Base-by-base conservation (phyloP, 2,113 vertebrate genomes). In the Bufo gargarizans region DNA sequence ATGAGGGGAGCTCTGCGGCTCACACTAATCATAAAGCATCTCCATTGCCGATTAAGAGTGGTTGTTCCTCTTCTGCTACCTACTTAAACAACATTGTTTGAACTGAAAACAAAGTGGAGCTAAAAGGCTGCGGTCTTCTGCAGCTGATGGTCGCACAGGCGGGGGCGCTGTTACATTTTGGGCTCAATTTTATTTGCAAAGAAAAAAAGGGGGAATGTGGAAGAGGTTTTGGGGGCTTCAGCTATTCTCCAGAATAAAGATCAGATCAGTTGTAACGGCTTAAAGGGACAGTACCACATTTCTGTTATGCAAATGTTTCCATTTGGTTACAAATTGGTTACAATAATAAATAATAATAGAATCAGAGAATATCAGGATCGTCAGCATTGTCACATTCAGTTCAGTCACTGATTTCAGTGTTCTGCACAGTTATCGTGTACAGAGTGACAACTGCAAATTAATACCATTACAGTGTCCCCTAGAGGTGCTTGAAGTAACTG, bases 41-140 rank as follows among this genome's bases (percentile, higher is more conserved):
- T 78, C 13, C 65, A 63, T 61, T 10, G 85, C 72, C 78, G 84
- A 77, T 85, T 85, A 58, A 86, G 74, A 78, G 74, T 63, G 74
- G 78, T 77, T 65, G 85, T 67, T 43, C 47, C 10, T 78, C 58
- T 77, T 47, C n/a, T 65, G 47, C 85, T 86, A 86, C 58, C 85
- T 86, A 86, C 85, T 86, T n/a, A 22, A 61, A 76, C 69, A 77
- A 77, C 65, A 78, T 78, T 77, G 20, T 53, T 85, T 72, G 3
- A 59, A 77, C 55, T 59, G 71, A 61, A 85, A 59, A 77, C n/a
- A 85, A 77, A 55, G 61, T 6, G 16, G n/a, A 47, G 56, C 80
- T 82, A 67, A 69, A 69, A 82, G 55, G 11, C 16, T 58, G n/a
- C 22, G 9, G 55, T 45, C 2, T 82, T 47, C 58, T 53, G 45